Conservation (phyloP, 2,797 vertebrate genomes). For the Myripristis murdjan region DNA sequence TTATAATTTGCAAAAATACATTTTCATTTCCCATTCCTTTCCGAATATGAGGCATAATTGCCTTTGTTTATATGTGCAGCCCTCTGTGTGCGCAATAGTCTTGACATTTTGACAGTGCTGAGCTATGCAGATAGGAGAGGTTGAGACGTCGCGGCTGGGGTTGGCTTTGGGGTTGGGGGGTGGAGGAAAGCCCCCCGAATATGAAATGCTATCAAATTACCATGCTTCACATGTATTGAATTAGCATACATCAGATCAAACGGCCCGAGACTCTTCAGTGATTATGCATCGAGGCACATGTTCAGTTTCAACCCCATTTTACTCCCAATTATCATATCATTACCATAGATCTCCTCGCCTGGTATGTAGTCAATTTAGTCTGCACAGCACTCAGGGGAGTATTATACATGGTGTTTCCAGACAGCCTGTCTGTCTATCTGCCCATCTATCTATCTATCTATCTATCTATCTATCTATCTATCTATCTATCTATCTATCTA, state of each 20-base stretch:
- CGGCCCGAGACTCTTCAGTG: slow-evolving; percentile 64
- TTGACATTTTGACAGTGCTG: slow-evolving; percentile 58
- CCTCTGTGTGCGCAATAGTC: slow-evolving; percentile 15
- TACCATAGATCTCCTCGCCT: slow-evolving; percentile 63
- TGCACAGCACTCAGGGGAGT: slow-evolving; percentile 58
- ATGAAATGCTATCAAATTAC: slow-evolving; percentile 74
- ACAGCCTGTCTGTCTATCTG: slow-evolving; percentile 41
- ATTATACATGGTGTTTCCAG: slow-evolving; percentile 40
- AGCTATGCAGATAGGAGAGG: slow-evolving; percentile 64
- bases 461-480: no score
- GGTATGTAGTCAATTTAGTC: slow-evolving; percentile 69
- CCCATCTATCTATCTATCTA: no score
- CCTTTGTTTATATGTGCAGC: slow-evolving; percentile 40
- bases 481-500: no score
- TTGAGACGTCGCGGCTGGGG: slow-evolving; percentile 40
- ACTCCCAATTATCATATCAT: slow-evolving; percentile 81
- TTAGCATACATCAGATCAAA: slow-evolving; percentile 83
- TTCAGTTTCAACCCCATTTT: slow-evolving; percentile 77
- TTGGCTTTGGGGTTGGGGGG: neutral
- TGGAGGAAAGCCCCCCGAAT: slow-evolving; percentile 43
- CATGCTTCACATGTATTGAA: slow-evolving; percentile 75
- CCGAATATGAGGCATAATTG: slow-evolving; percentile 22
- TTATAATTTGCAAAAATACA: neutral
- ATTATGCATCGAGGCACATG: slow-evolving; percentile 71
- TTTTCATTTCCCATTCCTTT: slow-evolving; percentile 5